Evolutionary conservation across 2,113 vertebrate species (phyloP).

Genomic region (Tretioscincus oriximinensis): DNA sequence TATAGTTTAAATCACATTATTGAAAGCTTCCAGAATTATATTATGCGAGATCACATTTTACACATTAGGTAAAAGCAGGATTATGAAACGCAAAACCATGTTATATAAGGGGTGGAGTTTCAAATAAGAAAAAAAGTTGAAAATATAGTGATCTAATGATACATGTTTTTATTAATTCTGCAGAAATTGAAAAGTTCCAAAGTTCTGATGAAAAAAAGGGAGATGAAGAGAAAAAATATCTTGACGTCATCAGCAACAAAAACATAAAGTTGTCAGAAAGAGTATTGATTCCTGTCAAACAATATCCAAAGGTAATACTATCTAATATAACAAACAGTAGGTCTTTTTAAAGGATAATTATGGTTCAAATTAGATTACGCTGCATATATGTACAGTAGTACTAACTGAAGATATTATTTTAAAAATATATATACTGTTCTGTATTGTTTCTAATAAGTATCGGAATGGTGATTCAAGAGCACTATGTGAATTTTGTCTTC

Average conservation of each 20-base stretch:
- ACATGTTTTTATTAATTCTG: constrained; percentile 44
- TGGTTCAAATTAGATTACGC: not conserved
- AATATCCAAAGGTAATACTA: constrained; percentile 94
- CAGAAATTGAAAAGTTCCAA: constrained; percentile 97
- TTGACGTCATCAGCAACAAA: constrained; percentile 99
- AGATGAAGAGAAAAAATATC: constrained; percentile 93
- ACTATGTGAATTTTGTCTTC: not conserved
- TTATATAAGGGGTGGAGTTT: not conserved
- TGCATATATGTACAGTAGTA: not conserved
- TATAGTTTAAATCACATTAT: no score
- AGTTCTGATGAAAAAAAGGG: constrained; percentile 89
- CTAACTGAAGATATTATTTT: not conserved
- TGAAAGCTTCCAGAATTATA: no score
- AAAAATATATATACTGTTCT: not conserved
- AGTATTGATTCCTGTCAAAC: constrained; percentile 95
- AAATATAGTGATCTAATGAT: not conserved
- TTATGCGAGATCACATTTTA: no score
- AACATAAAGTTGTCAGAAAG: constrained; percentile 97
- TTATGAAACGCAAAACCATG: no score
- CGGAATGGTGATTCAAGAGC: not conserved
- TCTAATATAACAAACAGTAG: not conserved
- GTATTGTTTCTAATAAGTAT: not conserved
- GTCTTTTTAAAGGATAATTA: constrained; percentile 8
- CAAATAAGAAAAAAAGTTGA: not conserved
- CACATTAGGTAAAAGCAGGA: no score